phyloP scores from a whole-genome alignment of 2,888 invertebrate genomes.

The Quadroppia sp. region DNA sequence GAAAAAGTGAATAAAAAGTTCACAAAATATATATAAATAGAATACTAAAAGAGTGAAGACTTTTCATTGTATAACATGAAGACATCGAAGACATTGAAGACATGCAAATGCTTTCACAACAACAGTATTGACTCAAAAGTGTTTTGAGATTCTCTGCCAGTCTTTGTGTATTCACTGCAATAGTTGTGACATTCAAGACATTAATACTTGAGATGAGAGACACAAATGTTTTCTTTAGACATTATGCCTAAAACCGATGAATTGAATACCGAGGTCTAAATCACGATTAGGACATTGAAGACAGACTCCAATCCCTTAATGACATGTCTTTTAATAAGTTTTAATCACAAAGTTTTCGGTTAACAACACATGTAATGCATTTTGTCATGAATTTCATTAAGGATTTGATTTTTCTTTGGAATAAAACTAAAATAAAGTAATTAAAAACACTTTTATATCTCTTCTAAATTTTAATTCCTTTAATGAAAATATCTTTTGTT shows the following conservation, averaged over 20 bases:
- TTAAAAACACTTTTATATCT: too few relatives aligned
- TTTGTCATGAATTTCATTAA: neutral
- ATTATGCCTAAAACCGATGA: neutral
- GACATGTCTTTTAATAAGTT: neutral
- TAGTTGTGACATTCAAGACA: neutral
- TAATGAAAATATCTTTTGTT: too few relatives aligned
- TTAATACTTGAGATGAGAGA: neutral
- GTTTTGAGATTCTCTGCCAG: neutral
- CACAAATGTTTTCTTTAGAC: neutral
- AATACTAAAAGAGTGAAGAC: constrained; percentile 2
- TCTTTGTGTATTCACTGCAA: too few relatives aligned
- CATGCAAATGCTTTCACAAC: constrained; percentile 2
- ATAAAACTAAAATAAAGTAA: too few relatives aligned
- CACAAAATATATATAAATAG: neutral
- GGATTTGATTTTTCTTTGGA: neutral
- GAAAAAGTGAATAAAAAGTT: neutral
- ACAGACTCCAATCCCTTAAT: neutral
- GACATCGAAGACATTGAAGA: neutral
- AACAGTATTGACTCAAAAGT: neutral
- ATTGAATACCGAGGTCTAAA: too few relatives aligned
- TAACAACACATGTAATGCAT: neutral
- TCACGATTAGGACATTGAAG: neutral
- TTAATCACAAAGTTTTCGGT: neutral
- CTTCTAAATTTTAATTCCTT: too few relatives aligned
- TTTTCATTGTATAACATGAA: neutral